Evolutionary conservation across 2,797 vertebrate genomes (phyloP).

Genomic region (Limnodromus scolopaceus): DNA sequence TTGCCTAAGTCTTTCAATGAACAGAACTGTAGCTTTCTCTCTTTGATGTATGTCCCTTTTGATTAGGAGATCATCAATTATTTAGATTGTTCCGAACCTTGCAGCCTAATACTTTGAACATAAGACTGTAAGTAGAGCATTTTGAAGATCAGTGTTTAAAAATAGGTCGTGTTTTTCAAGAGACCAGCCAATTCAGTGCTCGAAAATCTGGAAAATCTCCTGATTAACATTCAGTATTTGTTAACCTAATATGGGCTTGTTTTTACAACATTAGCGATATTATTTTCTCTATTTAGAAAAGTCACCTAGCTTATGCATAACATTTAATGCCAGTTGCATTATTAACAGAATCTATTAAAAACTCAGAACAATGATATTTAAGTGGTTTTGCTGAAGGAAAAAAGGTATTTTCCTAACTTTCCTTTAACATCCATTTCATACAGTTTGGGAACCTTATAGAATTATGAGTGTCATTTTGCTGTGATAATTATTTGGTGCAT

Average conservation of each 20-base stretch:
- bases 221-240: constrained; percentile 43
- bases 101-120: constrained; percentile 67
- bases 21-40: constrained; percentile 37
- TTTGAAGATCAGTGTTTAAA: constrained; percentile 71
- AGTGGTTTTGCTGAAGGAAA: background rate
- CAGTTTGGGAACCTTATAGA: background rate
- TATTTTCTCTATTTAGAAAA: constrained; percentile 3
- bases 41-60: constrained; percentile 74
- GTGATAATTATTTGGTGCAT: background rate
- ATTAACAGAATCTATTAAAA: constrained; percentile 5
- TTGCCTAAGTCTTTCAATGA: constrained; percentile 54
- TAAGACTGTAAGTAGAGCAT: constrained; percentile 65
- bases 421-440: background rate
- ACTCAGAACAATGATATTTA: background rate
- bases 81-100: constrained; percentile 71
- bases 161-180: constrained; percentile 74
- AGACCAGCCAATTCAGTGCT: constrained; percentile 18
- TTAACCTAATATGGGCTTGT: constrained; percentile 4
- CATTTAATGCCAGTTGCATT: background rate
- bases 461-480: background rate
- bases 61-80: constrained; percentile 74
- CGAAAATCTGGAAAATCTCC: constrained; percentile 51
- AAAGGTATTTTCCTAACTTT: background rate
- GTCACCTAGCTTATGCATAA: background rate
- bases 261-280: constrained; percentile 21